phyloP scores from a whole-genome alignment of 1,140 invertebrate genomes.

The Argopecten irradians region DNA sequence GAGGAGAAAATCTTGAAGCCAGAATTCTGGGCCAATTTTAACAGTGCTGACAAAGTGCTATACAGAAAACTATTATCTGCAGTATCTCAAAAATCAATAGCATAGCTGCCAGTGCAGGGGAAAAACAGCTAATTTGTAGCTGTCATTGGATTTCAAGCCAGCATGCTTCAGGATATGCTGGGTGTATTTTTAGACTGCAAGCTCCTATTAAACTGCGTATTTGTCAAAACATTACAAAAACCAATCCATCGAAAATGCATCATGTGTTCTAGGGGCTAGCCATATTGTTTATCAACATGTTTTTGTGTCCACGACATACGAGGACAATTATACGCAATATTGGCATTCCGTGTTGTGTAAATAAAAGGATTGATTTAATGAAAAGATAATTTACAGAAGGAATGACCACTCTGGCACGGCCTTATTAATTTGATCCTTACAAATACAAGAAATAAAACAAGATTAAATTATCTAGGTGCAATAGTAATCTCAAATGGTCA shows the following conservation, averaged over 20 bases:
- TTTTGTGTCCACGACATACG: too few relatives aligned
- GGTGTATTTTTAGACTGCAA: neutral
- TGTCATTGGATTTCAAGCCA: neutral
- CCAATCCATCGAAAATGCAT: neutral
- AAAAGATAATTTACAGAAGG: too few relatives aligned
- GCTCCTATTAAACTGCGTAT: neutral
- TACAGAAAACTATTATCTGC: constrained; percentile 8
- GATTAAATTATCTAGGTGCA: too few relatives aligned
- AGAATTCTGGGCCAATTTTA: neutral
- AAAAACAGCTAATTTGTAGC: neutral
- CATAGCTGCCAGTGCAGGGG: neutral
- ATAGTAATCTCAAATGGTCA: too few relatives aligned
- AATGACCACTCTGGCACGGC: too few relatives aligned
- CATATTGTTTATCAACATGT: neutral
- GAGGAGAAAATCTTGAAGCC: neutral
- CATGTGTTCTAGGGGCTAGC: neutral
- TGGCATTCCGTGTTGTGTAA: too few relatives aligned
- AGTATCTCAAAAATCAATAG: constrained; percentile 1
- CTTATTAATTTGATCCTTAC: too few relatives aligned
- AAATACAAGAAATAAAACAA: too few relatives aligned
- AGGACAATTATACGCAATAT: too few relatives aligned
- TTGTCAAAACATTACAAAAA: neutral
- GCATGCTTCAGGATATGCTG: neutral
- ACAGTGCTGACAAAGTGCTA: neutral
- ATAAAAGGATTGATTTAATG: too few relatives aligned